Conservation (phyloP, 2,888 invertebrate species). For the Ischnura elegans region DNA sequence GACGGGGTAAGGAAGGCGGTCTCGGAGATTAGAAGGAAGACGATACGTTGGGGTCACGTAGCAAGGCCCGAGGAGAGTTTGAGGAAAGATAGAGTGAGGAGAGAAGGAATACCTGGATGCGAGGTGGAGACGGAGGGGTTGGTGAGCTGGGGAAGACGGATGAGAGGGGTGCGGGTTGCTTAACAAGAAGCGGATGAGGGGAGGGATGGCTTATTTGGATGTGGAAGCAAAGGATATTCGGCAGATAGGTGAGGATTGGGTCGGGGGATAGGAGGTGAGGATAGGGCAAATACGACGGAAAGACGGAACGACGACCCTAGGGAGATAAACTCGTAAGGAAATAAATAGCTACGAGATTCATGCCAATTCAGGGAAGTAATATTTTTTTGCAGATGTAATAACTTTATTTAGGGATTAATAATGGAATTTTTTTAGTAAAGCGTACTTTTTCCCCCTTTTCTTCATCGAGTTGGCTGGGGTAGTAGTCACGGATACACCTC, state of each 20-base stretch:
- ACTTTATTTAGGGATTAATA: background rate
- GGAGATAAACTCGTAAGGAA: no score
- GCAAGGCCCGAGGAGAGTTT: constrained; percentile 14
- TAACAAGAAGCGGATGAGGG: background rate
- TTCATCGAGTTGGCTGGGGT: background rate
- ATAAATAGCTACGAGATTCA: no score
- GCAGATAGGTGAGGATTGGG: no score
- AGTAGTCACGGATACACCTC: no score
- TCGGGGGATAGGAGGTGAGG: constrained; percentile 71
- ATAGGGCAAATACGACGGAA: background rate
- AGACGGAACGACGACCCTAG: background rate
- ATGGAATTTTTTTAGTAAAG: background rate
- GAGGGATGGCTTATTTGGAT: background rate
- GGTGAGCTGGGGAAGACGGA: constrained; percentile 14
- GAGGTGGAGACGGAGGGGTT: constrained; percentile 33
- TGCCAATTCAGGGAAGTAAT: background rate
- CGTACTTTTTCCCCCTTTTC: background rate
- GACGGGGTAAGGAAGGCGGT: background rate
- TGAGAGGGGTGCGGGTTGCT: constrained; percentile 56
- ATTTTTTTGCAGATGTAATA: background rate
- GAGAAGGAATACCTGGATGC: constrained; percentile 16
- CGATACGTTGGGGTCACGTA: constrained; percentile 51
- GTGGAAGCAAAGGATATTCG: no score
- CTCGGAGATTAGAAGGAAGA: constrained; percentile 50
- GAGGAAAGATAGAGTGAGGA: constrained; percentile 3